Evolutionary conservation across 2,888 invertebrate species (phyloP).

Genomic region (Morinoia aosen): DNA sequence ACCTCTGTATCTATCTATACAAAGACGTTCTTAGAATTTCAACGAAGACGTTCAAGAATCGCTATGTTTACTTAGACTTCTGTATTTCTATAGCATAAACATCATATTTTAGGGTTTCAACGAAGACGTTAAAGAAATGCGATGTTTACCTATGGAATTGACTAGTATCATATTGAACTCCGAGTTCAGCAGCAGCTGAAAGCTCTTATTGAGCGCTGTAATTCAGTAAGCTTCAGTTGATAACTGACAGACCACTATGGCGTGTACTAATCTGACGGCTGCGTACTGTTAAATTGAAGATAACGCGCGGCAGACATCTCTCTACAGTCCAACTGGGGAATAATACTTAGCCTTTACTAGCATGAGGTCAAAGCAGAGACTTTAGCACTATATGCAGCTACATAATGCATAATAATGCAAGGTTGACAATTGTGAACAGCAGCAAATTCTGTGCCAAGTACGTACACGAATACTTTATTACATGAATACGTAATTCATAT

Average conservation of each 20-base stretch:
- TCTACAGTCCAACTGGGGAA: no score
- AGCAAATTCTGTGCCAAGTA: neutral
- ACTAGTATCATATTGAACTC: neutral
- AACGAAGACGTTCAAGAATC: no score
- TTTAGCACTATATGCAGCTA: no score
- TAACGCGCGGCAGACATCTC: no score
- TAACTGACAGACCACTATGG: neutral
- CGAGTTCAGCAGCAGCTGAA: neutral
- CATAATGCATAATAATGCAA: neutral
- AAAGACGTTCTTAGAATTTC: no score
- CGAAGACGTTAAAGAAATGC: neutral
- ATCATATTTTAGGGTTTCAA: neutral
- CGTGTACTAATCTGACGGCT: neutral
- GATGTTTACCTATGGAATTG: neutral
- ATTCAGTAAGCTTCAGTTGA: neutral
- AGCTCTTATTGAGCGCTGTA: neutral
- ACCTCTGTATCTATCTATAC: no score
- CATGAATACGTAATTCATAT: no score
- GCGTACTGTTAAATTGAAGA: no score
- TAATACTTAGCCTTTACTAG: no score
- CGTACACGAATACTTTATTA: no score
- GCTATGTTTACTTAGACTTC: no score
- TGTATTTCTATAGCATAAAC: neutral
- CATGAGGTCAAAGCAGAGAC: no score
- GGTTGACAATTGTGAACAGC: neutral